Evolutionary conservation across 2,113 vertebrate species (phyloP).

Genomic region (Halichoeres trimaculatus): DNA sequence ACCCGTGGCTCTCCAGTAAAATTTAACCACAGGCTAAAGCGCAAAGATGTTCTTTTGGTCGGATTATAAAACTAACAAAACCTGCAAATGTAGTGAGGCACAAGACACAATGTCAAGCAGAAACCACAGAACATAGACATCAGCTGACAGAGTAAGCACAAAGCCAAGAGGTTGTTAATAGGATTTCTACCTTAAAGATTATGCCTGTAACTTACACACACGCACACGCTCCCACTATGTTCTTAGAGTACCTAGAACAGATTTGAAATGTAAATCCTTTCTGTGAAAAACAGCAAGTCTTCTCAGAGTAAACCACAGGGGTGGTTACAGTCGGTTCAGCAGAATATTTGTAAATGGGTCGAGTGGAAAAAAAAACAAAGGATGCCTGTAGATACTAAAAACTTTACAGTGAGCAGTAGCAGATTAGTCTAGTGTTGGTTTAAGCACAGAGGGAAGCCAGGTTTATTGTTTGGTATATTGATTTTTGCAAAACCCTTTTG

Average conservation of each 20-base stretch:
- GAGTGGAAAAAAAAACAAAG: not conserved
- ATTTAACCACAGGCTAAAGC: not conserved
- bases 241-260: slow-evolving; percentile 53
- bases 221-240: slow-evolving; percentile 12
- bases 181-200: slow-evolving; percentile 63
- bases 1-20: not conserved
- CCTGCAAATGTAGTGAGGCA: not conserved
- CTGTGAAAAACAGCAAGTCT: slow-evolving; percentile 11
- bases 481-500: not conserved
- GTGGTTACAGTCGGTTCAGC: not conserved
- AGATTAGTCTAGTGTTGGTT: not conserved
- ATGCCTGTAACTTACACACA: not conserved
- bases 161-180: slow-evolving; percentile 55
- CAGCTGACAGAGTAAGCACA: slow-evolving; percentile 34
- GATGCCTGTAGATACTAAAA: not conserved
- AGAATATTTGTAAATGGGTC: not conserved
- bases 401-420: not conserved
- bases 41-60: not conserved
- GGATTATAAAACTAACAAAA: not conserved
- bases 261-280: slow-evolving; percentile 64
- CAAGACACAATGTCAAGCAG: not conserved
- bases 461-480: not conserved
- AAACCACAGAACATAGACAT: not conserved
- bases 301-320: slow-evolving; percentile 15
- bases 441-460: not conserved